Conservation (phyloP, 2,888 invertebrate genomes). For the Cepaea hortensis region DNA sequence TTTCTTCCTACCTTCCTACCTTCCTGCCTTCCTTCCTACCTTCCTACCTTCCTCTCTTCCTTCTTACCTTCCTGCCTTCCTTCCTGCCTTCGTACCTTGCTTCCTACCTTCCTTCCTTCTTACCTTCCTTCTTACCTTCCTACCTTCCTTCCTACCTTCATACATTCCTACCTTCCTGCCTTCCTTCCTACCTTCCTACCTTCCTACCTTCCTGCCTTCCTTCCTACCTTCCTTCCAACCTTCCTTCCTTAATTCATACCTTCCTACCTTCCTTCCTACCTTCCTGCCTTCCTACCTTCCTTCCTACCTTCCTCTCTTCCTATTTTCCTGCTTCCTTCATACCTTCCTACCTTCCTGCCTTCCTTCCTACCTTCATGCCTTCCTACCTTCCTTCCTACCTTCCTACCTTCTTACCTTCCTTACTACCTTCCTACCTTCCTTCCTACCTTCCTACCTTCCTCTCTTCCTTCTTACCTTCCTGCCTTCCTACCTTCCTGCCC, state of each 20-base stretch:
- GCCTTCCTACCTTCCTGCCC: background rate
- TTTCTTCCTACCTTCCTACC: background rate
- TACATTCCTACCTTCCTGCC: too few species aligned
- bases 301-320: background rate
- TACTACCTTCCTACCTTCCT: too few species aligned
- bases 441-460: too few species aligned
- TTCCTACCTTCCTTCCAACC: too few species aligned
- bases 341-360: background rate
- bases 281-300: background rate
- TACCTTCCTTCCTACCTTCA: too few species aligned
- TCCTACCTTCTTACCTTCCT: too few species aligned
- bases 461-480: background rate
- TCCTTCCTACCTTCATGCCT: too few species aligned
- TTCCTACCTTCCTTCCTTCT: background rate
- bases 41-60: slow-evolving; percentile 11
- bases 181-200: too few species aligned
- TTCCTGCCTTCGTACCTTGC: background rate
- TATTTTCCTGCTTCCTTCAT: background rate
- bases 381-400: too few species aligned
- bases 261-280: background rate
- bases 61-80: background rate
- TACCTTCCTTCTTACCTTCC: background rate
- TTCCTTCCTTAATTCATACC: background rate
- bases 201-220: too few species aligned
- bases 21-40: slow-evolving; percentile 9